A percentile compares a stretch with the other conserved stretches of the same genome.
These are phyloP conservation scores for Cepaea nemoralis DNA, from an alignment of 1,140 invertebrate genomes.

Conservation along the genomic window DNA sequence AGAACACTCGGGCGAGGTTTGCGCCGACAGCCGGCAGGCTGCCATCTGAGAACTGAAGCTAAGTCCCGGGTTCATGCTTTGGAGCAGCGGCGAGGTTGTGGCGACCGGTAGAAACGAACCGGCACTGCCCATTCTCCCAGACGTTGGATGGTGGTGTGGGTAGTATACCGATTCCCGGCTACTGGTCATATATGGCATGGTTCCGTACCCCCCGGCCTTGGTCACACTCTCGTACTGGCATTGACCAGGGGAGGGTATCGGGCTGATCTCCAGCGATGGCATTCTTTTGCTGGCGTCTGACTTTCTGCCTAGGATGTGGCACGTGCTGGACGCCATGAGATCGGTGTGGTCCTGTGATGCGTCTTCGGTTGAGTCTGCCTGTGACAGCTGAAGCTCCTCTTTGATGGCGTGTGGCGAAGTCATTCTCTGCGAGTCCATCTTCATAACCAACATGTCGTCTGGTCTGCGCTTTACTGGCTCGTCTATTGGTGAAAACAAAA, in stretches of 20 bases:
- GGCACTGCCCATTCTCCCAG: slow-evolving; percentile 46
- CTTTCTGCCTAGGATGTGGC: background rate
- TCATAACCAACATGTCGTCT: slow-evolving; percentile 33
- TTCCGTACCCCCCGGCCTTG: slow-evolving; percentile 15
- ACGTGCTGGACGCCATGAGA: background rate
- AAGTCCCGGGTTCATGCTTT: slow-evolving; percentile 11
- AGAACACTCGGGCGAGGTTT: slow-evolving; percentile 54
- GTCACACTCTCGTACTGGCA: slow-evolving; percentile 19
- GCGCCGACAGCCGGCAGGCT: slow-evolving; percentile 56
- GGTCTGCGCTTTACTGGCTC: slow-evolving; percentile 8
- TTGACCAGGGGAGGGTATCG: slow-evolving; percentile 22
- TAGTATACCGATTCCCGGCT: slow-evolving; percentile 44
- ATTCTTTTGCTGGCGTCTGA: background rate
- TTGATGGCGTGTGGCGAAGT: slow-evolving; percentile 28
- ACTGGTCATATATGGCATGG: slow-evolving; percentile 1
- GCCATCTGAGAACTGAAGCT: slow-evolving; percentile 61
- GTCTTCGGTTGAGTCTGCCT: slow-evolving; percentile 29
- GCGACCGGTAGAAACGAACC: slow-evolving; percentile 58
- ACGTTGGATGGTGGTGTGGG: slow-evolving; percentile 57
- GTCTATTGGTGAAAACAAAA: slow-evolving; percentile 6
- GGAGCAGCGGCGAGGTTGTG: slow-evolving; percentile 36
- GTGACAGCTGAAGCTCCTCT: slow-evolving; percentile 18
- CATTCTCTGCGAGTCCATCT: slow-evolving; percentile 18
- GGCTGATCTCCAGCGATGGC: background rate
- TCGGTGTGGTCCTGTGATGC: slow-evolving; percentile 12